phyloP scores from a whole-genome alignment of 2,797 vertebrate genomes.

The Crypturellus tataupa region DNA sequence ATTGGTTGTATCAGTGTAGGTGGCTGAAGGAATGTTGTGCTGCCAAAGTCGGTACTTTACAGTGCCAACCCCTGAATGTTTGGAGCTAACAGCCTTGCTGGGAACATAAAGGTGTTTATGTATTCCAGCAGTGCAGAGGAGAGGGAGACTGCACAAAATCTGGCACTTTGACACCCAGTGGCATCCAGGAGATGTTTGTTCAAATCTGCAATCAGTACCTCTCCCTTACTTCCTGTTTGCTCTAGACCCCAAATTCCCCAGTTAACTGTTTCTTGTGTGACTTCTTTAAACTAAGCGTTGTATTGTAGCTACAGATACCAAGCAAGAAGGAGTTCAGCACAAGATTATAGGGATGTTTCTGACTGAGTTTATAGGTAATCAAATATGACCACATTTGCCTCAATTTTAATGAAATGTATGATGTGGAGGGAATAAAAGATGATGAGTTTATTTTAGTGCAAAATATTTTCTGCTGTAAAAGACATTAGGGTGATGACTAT shows the following conservation, averaged over 20 bases:
- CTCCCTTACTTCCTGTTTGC: neutral
- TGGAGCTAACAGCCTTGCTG: neutral
- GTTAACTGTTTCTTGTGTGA: neutral
- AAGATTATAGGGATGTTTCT: neutral
- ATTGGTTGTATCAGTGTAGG: neutral
- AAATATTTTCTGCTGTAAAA: neutral
- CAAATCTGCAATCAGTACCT: neutral
- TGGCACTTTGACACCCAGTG: neutral
- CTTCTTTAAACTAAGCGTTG: neutral
- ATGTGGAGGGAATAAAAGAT: neutral
- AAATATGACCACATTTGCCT: neutral
- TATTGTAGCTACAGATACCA: neutral
- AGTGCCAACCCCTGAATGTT: neutral
- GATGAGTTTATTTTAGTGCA: neutral
- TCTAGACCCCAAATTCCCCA: neutral
- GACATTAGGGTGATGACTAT: neutral
- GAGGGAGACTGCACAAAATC: neutral
- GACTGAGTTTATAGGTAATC: neutral
- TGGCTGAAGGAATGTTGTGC: neutral
- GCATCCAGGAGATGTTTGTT: neutral
- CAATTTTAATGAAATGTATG: neutral
- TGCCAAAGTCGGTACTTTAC: rapidly evolving
- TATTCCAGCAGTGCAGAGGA: neutral
- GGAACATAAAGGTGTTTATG: neutral
- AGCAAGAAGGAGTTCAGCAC: neutral